Evolutionary conservation across 2,113 vertebrate genomes (phyloP), one percentile per base, ranked within the genome.

Genomic region (Oryzias curvinotus): DNA sequence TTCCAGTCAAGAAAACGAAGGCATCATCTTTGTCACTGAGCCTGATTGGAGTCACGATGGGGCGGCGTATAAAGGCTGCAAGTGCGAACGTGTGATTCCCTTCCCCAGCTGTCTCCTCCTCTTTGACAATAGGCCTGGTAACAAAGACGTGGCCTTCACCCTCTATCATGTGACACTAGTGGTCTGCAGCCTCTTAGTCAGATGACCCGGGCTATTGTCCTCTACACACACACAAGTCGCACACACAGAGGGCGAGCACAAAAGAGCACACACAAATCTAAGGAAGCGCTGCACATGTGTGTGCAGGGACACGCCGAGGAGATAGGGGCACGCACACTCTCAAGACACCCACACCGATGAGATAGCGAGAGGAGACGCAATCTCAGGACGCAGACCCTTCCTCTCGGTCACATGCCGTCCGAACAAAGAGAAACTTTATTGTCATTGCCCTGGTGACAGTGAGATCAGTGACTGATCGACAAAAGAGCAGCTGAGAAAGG

Each of bases 111-210:
- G 88, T 88, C 88, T 89, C 83, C 82, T 87, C 84, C 81, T 86
- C 83, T 75, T 81, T 75, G 78, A 90, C 88, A 90, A 90, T 90
- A 81, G 88, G 80, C 80, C 85, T 54, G 80, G 60, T 87, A 86
- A 89, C 88, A 89, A 89, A 89, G 88, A 88, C 73, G 68, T 85
- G 78, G 88, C 86, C 86, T 89, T 88, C 86, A 88, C 85, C 82
- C 83, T 78, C 83, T 54, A 87, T 86, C 88, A 89, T 89, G 88
- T 89, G 88, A 89, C 83, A 81, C 77, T 77, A 78, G 82, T 82
- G 84, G 84, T 87, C 85, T 82, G 81, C 82, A 80, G 82, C 81
- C 72, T 85, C 84, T 77, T 74, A 60, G 85, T 89, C 88, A 89
- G 83, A 87, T 89, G 88, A 88, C 83, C 87, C 79, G 12, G 21